Evolutionary conservation across 2,888 invertebrate species (phyloP).

Genomic region (Ommatoiulus sabulosus): DNA sequence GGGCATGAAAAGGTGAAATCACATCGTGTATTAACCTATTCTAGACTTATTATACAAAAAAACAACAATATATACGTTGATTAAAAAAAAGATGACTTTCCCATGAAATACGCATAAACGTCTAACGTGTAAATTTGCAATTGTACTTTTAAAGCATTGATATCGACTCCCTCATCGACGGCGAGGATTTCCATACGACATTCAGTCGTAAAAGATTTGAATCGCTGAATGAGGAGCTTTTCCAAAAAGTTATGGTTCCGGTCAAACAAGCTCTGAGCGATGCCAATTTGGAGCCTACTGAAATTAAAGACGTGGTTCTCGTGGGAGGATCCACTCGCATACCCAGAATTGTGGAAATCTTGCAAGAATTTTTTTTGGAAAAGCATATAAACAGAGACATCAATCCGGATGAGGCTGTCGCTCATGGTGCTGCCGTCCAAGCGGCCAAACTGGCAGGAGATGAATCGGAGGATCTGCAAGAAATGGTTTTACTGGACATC

Average conservation of each 20-base stretch:
- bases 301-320: neutral
- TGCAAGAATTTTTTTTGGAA: slow-evolving; percentile 76
- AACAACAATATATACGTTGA: too few species aligned
- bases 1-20: too few species aligned
- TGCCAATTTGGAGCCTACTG: neutral
- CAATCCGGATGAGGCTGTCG: slow-evolving; percentile 55
- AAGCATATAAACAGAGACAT: slow-evolving; percentile 62
- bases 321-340: slow-evolving; percentile 13
- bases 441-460: slow-evolving; percentile 71
- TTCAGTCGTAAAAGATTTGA: neutral
- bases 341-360: neutral
- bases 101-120: too few species aligned
- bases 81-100: too few species aligned
- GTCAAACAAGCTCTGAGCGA: slow-evolving; percentile 8
- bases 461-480: slow-evolving; percentile 77
- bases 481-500: slow-evolving; percentile 90
- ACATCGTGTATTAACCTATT: too few species aligned
- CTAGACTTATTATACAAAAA: too few species aligned
- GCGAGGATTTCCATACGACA: neutral
- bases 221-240: slow-evolving; percentile 62
- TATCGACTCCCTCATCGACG: neutral
- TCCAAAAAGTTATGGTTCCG: slow-evolving; percentile 59
- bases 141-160: slow-evolving; percentile 6
- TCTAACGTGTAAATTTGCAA: too few species aligned
- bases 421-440: slow-evolving; percentile 50